Conservation (phyloP, 2,113 vertebrate species). For the Sterrhoptilus dennistouni region DNA sequence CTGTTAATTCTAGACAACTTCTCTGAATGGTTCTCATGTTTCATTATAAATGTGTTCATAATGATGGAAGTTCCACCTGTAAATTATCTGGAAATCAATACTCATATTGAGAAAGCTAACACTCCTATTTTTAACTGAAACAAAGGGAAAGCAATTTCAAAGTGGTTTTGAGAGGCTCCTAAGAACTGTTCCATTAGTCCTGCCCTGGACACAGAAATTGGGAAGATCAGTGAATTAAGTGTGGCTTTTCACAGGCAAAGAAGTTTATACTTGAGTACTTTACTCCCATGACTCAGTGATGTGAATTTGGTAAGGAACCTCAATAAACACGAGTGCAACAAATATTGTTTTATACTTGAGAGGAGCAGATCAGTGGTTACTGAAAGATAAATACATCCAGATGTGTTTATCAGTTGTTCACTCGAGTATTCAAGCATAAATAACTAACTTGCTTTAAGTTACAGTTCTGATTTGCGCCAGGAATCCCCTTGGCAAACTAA, state of each 20-base stretch:
- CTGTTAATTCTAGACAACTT: background rate
- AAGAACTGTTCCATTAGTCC: background rate
- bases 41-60: background rate
- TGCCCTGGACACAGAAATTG: background rate
- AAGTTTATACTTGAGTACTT: background rate
- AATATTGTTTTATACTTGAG: background rate
- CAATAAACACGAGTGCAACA: background rate
- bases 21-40: background rate
- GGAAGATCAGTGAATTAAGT: background rate
- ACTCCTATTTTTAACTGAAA: background rate
- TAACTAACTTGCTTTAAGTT: background rate
- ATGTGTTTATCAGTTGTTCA: background rate
- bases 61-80: background rate
- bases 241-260: background rate
- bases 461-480: background rate
- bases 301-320: background rate
- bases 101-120: background rate
- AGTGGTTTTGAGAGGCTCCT: background rate
- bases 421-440: background rate
- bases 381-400: background rate
- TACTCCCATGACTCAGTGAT: background rate
- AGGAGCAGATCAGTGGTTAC: background rate
- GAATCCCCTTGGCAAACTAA: background rate
- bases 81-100: background rate
- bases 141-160: background rate